A percentile compares a stretch with the other conserved stretches of the same genome.
phyloP scores from a whole-genome alignment of 2,113 vertebrate genomes.

The Gnathonemus longibarbis region DNA sequence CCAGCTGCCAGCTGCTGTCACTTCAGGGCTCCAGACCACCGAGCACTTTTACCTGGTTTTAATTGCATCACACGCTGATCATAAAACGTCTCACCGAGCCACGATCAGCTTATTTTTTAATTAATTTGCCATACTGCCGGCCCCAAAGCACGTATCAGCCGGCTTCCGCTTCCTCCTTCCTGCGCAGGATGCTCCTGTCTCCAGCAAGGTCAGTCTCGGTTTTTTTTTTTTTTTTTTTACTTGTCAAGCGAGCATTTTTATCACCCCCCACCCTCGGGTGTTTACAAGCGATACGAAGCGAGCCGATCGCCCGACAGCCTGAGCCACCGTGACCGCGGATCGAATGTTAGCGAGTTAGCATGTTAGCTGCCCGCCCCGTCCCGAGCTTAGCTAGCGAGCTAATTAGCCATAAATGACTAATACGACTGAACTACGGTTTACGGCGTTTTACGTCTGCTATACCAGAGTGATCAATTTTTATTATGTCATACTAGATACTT shows the following conservation, averaged over 20 bases:
- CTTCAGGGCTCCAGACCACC: not conserved
- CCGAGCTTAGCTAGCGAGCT: not conserved
- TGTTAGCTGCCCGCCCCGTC: not conserved
- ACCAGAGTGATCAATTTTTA: not conserved
- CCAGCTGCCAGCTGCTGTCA: not conserved
- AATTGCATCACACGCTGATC: not conserved
- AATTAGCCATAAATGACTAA: not conserved
- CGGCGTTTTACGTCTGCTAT: not conserved
- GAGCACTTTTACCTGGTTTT: not conserved
- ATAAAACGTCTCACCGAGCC: not conserved
- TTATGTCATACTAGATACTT: not conserved
- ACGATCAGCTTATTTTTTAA: not conserved
- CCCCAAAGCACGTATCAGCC: not conserved
- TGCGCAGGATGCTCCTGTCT: constrained; percentile 32
- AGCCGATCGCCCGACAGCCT: not conserved
- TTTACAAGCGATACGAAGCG: not conserved
- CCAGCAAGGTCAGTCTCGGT: constrained; percentile 45
- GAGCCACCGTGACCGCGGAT: not conserved
- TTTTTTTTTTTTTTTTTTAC: not conserved
- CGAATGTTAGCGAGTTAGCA: not conserved
- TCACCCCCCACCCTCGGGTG: not conserved
- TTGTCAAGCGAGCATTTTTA: not conserved
- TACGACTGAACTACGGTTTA: not conserved
- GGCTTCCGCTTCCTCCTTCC: constrained; percentile 43
- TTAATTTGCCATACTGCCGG: not conserved